These are phyloP conservation scores for Spea bombifrons DNA, from an alignment of 2,113 vertebrate species.

Conservation along the genomic window DNA sequence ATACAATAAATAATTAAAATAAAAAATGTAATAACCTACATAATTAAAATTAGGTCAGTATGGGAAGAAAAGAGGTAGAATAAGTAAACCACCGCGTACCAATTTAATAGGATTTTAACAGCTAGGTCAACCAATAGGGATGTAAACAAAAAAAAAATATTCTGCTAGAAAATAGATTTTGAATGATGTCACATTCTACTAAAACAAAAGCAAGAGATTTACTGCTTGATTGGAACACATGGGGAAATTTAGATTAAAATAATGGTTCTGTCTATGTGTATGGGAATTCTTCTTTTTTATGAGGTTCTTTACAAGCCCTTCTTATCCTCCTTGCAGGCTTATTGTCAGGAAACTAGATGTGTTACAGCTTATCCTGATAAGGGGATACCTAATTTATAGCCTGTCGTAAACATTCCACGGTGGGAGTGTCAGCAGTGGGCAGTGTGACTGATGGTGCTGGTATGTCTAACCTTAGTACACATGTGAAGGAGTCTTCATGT, in stretches of 20 bases:
- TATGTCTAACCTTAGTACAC: constrained; percentile 36
- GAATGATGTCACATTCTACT: constrained; percentile 6
- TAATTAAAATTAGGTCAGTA: too few species aligned
- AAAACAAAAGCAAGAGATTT: background rate
- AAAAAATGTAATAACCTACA: too few species aligned
- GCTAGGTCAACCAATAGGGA: too few species aligned
- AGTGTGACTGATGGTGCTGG: constrained; percentile 41
- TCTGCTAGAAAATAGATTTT: constrained; percentile 2
- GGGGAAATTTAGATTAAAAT: constrained; percentile 34
- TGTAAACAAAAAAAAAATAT: too few species aligned
- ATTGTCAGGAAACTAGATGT: constrained; percentile 40
- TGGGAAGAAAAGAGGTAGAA: too few species aligned
- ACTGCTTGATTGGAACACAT: constrained; percentile 19
- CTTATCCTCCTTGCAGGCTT: constrained; percentile 35
- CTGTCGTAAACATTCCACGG: constrained; percentile 45
- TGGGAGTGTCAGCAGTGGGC: constrained; percentile 26
- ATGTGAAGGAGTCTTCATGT: constrained; percentile 27
- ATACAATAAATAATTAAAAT: too few species aligned
- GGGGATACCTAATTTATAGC: constrained; percentile 37
- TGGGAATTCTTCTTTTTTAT: constrained; percentile 39
- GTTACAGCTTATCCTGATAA: constrained; percentile 44
- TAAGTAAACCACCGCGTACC: too few species aligned
- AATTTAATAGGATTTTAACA: too few species aligned
- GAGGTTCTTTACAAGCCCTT: constrained; percentile 42
- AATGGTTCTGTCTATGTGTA: constrained; percentile 4